Conservation (phyloP, 2,113 vertebrate genomes). For the Nesogale talazaci region DNA sequence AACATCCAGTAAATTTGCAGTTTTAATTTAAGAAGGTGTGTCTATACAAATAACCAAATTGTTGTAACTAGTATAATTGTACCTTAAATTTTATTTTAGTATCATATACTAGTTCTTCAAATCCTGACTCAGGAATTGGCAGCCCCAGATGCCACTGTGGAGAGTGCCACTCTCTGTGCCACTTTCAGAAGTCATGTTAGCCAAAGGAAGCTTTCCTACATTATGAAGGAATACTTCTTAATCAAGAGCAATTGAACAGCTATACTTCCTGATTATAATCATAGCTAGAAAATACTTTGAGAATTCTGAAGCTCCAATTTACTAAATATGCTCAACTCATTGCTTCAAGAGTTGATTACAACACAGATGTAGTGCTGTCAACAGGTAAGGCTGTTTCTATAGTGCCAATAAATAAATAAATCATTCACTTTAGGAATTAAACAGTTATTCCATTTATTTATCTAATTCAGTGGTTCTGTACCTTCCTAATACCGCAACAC, state of each 20-base stretch:
- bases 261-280: not conserved
- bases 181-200: not conserved
- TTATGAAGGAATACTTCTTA: not conserved
- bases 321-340: not conserved
- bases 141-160: not conserved
- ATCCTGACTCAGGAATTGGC: not conserved
- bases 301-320: slow-evolving; percentile 16
- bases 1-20: not conserved
- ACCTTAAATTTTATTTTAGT: not conserved
- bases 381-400: not conserved
- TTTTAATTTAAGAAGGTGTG: slow-evolving; percentile 12
- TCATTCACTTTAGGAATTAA: not conserved
- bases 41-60: slow-evolving; percentile 8
- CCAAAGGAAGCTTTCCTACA: not conserved
- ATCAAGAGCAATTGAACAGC: not conserved
- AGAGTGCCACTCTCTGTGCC: not conserved
- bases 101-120: not conserved
- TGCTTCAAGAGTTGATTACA: not conserved
- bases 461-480: too few species aligned
- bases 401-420: not conserved
- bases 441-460: not conserved
- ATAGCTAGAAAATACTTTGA: not conserved
- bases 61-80: not conserved
- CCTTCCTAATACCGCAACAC: too few species aligned
- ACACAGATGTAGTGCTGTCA: not conserved